A percentile compares a stretch with the other conserved stretches of the same genome.
phyloP scores from a whole-genome alignment of 2,888 invertebrate species.

The Shargacucullia verbasci region DNA sequence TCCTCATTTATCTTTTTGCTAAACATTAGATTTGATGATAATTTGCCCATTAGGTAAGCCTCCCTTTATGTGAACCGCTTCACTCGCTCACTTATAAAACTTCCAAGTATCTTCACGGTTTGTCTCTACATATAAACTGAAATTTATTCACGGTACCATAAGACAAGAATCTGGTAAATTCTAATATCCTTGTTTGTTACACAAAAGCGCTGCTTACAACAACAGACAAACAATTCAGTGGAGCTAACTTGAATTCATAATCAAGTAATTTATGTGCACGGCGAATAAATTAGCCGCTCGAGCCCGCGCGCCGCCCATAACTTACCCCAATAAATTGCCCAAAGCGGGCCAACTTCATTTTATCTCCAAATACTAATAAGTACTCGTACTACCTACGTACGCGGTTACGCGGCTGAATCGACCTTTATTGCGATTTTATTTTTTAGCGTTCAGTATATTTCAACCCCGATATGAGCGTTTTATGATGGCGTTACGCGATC shows the following conservation, averaged over 20 bases:
- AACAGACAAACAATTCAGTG: constrained; percentile 87
- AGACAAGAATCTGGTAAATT: constrained; percentile 75
- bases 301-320: constrained; percentile 88
- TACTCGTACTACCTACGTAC: constrained; percentile 81
- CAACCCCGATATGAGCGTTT: constrained; percentile 79
- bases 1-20: constrained; percentile 70
- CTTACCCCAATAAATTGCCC: constrained; percentile 89
- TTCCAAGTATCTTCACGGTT: constrained; percentile 29
- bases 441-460: constrained; percentile 72
- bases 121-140: constrained; percentile 51
- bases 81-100: constrained; percentile 16
- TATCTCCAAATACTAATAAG: constrained; percentile 89
- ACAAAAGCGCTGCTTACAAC: constrained; percentile 85
- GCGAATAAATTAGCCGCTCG: constrained; percentile 88
- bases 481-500: constrained; percentile 82
- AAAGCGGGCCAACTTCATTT: constrained; percentile 89
- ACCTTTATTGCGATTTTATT: constrained; percentile 78
- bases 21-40: constrained; percentile 68
- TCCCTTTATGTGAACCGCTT: constrained; percentile 29
- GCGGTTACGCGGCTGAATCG: constrained; percentile 69
- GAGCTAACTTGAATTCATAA: constrained; percentile 89
- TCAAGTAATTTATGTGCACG: constrained; percentile 90
- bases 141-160: constrained; percentile 68
- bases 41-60: constrained; percentile 29
- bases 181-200: constrained; percentile 84